Evolutionary conservation across 2,888 invertebrate genomes (phyloP).

Genomic region (Drosophila hamatofila): DNA sequence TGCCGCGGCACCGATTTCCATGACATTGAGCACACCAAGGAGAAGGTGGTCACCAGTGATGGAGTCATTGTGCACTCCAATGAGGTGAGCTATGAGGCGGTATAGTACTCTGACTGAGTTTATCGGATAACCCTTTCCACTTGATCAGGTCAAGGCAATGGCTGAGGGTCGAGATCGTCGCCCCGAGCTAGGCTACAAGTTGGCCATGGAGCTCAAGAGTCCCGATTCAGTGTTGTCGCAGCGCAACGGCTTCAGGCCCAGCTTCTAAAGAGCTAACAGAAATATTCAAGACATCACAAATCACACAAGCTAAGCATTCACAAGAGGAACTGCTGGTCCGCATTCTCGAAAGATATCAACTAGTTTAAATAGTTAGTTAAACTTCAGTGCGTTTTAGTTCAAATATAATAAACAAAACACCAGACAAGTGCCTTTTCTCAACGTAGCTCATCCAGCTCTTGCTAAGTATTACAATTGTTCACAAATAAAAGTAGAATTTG

Average conservation of each 20-base stretch:
- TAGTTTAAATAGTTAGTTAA: slow-evolving; percentile 40
- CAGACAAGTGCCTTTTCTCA: neutral
- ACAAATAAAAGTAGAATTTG: neutral
- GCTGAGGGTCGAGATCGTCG: slow-evolving; percentile 94
- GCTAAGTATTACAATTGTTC: slow-evolving; percentile 37
- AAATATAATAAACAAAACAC: neutral
- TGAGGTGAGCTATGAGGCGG: slow-evolving; percentile 86
- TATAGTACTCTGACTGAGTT: neutral
- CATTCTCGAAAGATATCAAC: slow-evolving; percentile 11
- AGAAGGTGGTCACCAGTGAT: slow-evolving; percentile 90
- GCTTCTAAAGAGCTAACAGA: slow-evolving; percentile 49
- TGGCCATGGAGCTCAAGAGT: slow-evolving; percentile 92
- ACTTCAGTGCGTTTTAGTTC: slow-evolving; percentile 29
- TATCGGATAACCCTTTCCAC: neutral
- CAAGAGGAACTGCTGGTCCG: slow-evolving; percentile 14
- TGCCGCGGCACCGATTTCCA: slow-evolving; percentile 94
- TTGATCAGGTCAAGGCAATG: slow-evolving; percentile 91
- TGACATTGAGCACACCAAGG: slow-evolving; percentile 93
- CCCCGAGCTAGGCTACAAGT: slow-evolving; percentile 94
- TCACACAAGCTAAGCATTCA: slow-evolving; percentile 42
- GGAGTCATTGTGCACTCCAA: slow-evolving; percentile 93
- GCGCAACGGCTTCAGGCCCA: slow-evolving; percentile 77
- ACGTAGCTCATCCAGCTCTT: slow-evolving; percentile 65
- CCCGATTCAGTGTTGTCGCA: slow-evolving; percentile 86
- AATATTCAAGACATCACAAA: slow-evolving; percentile 19